Base-by-base conservation (phyloP, 2,113 vertebrate species). In the Tretioscincus oriximinensis region DNA sequence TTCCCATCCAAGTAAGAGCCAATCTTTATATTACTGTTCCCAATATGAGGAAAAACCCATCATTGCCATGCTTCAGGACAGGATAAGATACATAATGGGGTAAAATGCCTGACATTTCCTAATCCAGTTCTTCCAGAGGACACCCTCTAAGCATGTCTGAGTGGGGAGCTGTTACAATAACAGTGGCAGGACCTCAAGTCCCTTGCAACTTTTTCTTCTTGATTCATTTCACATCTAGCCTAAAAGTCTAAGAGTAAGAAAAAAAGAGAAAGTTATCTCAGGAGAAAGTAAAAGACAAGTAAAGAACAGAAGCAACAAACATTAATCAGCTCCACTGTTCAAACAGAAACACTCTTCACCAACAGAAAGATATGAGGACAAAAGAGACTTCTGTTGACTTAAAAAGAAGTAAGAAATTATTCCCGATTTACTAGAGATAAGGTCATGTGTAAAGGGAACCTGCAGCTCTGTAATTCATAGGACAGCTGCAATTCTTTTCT, bases 401-500 rank as follows among this genome's bases (percentile, higher is more conserved):
- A 16, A 29, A 66, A 66, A 28, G 29, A 29, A 63, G 21, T 26
- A 63, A 65, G 58, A 79, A 79, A 45, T 5, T 28, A 61, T n/a
- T 54, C n/a, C 31, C n/a, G 41, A 82, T 70, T 67, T 65, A 28
- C 64, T 66, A 81, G 51, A 12, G 35, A 35, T 5, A 49, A 63
- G 54, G 35, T 70, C 47, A 63, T 24, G 22, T 20, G 61, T 35
- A 24, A 73, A 73, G 54, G 47, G n/a, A 76, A 70, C n/a, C 1
- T 26, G 45, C 28, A 60, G 24, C 12, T 31, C 18, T 82, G 54
- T 26, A 65, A 76, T 76, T 82, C 80, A 2, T 76, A 82, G 54
- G 54, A 76, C 73, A 82, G 80, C 80, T 76, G 66, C 49, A 35
- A 65, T 69, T 68, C 51, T 2, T 41, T 31, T 76, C 54, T 70